Percentiles rank a stretch among this genome's conserved stretches.
Evolutionary conservation across 1,140 invertebrate species (phyloP).

Genomic region (Eurosta solidaginis): DNA sequence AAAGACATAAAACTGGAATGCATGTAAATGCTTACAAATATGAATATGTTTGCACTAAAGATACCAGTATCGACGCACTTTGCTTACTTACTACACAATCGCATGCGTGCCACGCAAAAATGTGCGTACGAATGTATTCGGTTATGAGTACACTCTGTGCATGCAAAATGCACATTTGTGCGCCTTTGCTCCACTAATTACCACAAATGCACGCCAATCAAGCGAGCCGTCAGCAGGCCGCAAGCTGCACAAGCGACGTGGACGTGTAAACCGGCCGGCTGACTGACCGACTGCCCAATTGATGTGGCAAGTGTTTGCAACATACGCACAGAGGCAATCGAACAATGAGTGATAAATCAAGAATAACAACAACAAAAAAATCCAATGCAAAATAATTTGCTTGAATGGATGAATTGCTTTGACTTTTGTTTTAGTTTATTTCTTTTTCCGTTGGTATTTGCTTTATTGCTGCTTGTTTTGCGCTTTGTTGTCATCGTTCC

Average conservation of each 20-base stretch:
- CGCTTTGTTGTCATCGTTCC: neutral
- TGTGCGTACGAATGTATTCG: neutral
- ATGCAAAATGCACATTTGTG: neutral
- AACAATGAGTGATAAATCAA: neutral
- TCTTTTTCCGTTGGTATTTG: neutral
- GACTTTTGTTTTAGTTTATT: no score
- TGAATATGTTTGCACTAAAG: neutral
- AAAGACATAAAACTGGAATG: neutral
- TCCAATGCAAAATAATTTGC: neutral
- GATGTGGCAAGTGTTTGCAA: neutral
- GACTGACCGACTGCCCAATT: neutral
- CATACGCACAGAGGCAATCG: neutral
- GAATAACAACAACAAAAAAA: neutral
- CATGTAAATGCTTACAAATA: neutral
- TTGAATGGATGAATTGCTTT: neutral
- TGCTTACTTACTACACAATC: neutral
- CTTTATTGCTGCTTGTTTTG: no score
- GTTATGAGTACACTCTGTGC: neutral
- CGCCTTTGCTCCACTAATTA: constrained; percentile 13
- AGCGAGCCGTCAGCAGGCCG: neutral
- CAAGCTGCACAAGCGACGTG: neutral
- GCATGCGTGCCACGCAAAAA: constrained; percentile 6
- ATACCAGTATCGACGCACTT: neutral
- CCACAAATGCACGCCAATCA: constrained; percentile 24
- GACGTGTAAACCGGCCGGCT: neutral